These are phyloP conservation scores for Chloebia gouldiae DNA, from an alignment of 2,113 vertebrate species.

Conservation along the genomic window DNA sequence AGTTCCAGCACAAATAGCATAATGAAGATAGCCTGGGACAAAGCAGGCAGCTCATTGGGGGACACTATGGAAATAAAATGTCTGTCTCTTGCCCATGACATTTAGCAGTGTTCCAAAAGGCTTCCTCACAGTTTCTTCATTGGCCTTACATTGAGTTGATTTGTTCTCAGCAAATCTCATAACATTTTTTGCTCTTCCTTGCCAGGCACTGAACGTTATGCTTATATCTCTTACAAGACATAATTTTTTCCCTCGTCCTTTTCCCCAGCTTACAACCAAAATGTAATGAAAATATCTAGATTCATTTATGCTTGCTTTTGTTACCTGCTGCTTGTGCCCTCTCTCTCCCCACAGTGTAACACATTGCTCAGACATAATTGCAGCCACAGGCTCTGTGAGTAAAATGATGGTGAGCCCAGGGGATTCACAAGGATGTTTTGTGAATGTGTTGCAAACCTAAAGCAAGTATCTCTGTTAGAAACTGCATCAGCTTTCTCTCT, in stretches of 20 bases:
- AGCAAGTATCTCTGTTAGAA: background rate
- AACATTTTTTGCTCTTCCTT: background rate
- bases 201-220: background rate
- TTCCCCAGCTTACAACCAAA: background rate
- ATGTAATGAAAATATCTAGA: conserved; percentile 9
- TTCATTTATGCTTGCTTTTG: background rate
- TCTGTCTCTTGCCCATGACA: background rate
- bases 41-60: background rate
- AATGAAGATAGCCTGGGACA: background rate
- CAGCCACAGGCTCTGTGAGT: background rate
- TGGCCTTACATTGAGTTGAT: background rate
- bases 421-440: background rate
- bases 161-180: background rate
- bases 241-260: background rate
- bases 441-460: background rate
- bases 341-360: background rate
- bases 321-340: background rate
- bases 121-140: background rate
- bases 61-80: background rate
- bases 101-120: background rate
- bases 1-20: background rate
- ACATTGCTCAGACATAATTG: background rate
- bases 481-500: background rate
- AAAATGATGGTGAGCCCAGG: background rate
- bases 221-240: background rate